Conservation (phyloP, 2,113 vertebrate species). For the Butastur rufipennis region DNA sequence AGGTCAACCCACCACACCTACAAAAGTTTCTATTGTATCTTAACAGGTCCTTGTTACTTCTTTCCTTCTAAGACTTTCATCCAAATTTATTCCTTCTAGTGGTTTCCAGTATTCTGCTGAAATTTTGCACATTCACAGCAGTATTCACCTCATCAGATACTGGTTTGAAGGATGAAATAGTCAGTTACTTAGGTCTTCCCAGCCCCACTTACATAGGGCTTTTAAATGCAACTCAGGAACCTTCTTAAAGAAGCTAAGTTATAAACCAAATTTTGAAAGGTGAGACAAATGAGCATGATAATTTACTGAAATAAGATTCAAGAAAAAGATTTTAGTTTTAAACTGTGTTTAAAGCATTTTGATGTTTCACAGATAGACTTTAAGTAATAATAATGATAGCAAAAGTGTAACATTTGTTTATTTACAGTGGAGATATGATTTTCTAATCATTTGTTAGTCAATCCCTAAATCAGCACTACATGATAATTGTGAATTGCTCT, state of each 20-base stretch:
- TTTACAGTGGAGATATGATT: background rate
- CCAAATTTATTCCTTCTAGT: background rate
- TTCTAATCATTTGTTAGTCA: background rate
- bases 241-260: background rate
- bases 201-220: background rate
- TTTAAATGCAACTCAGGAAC: background rate
- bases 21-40: background rate
- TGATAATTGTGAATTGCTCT: background rate
- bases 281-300: background rate
- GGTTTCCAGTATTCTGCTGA: background rate
- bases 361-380: background rate
- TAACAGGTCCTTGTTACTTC: background rate
- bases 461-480: background rate
- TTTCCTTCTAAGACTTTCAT: background rate
- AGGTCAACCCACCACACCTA: background rate
- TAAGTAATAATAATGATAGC: background rate
- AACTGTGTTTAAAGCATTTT: background rate
- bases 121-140: background rate
- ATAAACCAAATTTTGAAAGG: background rate
- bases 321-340: background rate
- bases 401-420: background rate
- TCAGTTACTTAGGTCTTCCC: background rate
- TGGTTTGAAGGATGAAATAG: background rate
- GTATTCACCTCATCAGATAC: background rate
- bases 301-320: background rate